Percentiles rank a stretch among this genome's conserved stretches.
These are phyloP conservation scores for Calonectris borealis DNA, from an alignment of 2,113 vertebrate species.

Conservation along the genomic window DNA sequence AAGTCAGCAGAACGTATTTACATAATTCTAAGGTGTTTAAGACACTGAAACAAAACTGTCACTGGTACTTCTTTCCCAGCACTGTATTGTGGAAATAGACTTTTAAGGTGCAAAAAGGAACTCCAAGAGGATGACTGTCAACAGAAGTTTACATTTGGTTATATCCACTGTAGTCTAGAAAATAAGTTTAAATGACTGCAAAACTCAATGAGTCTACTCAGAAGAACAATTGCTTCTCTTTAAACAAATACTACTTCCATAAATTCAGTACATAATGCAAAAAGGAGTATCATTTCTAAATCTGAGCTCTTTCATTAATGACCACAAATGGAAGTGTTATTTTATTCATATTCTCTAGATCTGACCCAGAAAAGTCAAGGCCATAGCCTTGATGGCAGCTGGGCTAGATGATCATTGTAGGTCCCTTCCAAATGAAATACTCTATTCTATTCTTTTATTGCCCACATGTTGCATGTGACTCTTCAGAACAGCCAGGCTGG, in stretches of 20 bases:
- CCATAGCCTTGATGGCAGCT: background rate
- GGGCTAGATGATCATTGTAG: background rate
- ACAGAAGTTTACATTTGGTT: background rate
- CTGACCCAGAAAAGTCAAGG: background rate
- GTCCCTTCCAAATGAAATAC: background rate
- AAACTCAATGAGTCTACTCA: background rate
- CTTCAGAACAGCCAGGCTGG: background rate
- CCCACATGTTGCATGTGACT: background rate
- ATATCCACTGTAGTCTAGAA: background rate
- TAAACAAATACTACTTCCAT: background rate
- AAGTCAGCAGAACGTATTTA: background rate
- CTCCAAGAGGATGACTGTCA: background rate
- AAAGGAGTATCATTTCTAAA: background rate
- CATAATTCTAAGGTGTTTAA: background rate
- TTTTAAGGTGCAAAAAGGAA: background rate
- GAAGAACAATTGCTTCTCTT: background rate
- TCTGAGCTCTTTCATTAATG: background rate
- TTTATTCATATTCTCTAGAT: background rate
- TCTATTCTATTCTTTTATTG: background rate
- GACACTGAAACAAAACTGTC: background rate
- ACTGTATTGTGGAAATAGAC: background rate
- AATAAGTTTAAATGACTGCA: background rate
- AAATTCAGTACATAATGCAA: background rate
- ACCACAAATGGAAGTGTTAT: background rate
- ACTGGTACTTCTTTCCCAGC: background rate